These are phyloP conservation scores for Meles meles DNA, from an alignment of 2,113 vertebrate species.

Conservation along the genomic window DNA sequence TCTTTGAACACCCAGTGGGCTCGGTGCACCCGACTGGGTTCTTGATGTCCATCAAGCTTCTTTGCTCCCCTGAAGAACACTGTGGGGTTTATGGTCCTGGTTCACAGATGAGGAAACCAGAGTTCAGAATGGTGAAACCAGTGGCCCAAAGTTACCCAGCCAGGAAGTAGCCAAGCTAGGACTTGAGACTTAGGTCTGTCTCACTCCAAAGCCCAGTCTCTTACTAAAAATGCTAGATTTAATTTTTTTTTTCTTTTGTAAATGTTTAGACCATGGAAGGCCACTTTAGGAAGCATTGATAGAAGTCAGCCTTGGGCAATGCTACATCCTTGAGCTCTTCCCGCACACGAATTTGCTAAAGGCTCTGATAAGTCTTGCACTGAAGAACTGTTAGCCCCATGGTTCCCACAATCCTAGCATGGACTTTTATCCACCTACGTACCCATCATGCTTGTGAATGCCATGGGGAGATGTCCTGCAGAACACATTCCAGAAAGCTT, in stretches of 20 bases:
- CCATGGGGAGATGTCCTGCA: neutral
- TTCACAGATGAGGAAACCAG: neutral
- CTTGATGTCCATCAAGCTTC: neutral
- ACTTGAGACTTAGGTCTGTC: neutral
- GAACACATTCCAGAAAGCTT: neutral
- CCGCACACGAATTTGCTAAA: neutral
- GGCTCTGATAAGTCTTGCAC: neutral
- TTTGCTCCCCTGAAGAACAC: neutral
- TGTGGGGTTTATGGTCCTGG: neutral
- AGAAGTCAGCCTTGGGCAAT: neutral
- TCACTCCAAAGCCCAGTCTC: neutral
- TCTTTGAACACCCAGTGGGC: neutral
- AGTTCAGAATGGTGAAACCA: neutral
- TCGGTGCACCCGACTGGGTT: too few species aligned
- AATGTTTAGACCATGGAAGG: neutral
- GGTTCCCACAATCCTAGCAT: neutral
- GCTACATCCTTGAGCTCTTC: neutral
- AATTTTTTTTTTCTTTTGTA: neutral
- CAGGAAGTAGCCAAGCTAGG: neutral
- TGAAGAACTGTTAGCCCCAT: neutral
- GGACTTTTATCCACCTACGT: accelerated
- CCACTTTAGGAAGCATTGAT: neutral
- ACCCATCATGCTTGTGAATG: neutral
- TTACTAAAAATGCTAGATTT: neutral
- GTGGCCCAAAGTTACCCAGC: neutral